Evolutionary conservation across 2,888 invertebrate species (phyloP).

Genomic region (Hypomecis punctinalis): DNA sequence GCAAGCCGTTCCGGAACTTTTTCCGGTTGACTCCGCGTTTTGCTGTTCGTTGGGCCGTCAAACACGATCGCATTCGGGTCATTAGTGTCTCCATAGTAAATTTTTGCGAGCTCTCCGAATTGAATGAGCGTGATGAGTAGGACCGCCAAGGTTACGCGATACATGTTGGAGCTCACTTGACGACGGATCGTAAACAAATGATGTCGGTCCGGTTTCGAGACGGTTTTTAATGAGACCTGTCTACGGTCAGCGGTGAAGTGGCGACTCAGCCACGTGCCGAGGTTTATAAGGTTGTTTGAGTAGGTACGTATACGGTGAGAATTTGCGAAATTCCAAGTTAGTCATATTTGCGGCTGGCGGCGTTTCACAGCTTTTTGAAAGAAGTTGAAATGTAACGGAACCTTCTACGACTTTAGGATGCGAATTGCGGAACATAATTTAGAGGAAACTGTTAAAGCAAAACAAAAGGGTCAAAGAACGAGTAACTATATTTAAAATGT

Average conservation of each 20-base stretch:
- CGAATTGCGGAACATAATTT: no score
- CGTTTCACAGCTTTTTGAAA: constrained; percentile 25
- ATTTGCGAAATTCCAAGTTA: constrained; percentile 31
- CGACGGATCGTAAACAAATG: constrained; percentile 40
- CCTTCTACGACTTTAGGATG: neutral
- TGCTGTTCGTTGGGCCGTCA: constrained; percentile 65
- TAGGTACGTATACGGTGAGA: constrained; percentile 5
- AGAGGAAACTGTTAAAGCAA: neutral
- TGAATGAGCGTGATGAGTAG: constrained; percentile 34
- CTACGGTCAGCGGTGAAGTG: constrained; percentile 10
- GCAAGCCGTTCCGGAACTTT: constrained; percentile 32
- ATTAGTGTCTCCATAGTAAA: constrained; percentile 54
- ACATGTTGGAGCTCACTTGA: constrained; percentile 35
- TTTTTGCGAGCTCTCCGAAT: constrained; percentile 34
- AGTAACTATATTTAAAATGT: no score
- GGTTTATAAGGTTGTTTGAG: constrained; percentile 5
- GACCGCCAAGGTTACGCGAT: constrained; percentile 22
- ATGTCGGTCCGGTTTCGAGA: constrained; percentile 30
- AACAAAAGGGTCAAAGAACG: neutral
- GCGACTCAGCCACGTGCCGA: neutral
- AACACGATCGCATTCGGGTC: constrained; percentile 65
- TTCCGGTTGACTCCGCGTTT: constrained; percentile 32
- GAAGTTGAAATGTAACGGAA: constrained; percentile 9
- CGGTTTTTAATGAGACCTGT: constrained; percentile 30
- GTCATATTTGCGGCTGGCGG: constrained; percentile 25